Percentiles rank a stretch among this genome's conserved stretches.
These are phyloP conservation scores for Lophotriccus pileatus DNA, from an alignment of 2,797 vertebrate species.

Conservation along the genomic window DNA sequence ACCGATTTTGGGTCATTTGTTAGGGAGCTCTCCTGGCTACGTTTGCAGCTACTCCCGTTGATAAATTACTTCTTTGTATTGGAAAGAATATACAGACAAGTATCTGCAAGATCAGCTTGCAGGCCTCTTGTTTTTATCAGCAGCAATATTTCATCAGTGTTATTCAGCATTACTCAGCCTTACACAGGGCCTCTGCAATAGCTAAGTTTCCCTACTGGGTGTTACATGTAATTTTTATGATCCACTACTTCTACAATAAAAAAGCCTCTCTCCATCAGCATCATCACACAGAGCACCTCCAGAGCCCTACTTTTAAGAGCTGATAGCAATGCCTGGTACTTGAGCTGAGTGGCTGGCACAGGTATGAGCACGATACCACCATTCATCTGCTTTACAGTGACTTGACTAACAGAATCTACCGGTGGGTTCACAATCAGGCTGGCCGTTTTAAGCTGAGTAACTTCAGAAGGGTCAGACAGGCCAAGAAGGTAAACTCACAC, in stretches of 20 bases:
- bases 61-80: not conserved
- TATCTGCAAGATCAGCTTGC: not conserved
- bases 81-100: not conserved
- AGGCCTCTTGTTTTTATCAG: not conserved
- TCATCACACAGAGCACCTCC: not conserved
- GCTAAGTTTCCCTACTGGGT: not conserved
- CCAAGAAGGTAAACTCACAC: not conserved
- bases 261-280: not conserved
- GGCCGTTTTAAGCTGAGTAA: not conserved
- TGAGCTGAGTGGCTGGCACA: not conserved
- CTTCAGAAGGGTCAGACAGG: not conserved
- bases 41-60: not conserved
- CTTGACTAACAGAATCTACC: not conserved
- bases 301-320: not conserved
- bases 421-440: fast-evolving
- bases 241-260: not conserved
- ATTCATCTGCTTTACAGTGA: not conserved
- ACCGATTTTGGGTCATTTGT: fast-evolving
- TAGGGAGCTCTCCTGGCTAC: not conserved
- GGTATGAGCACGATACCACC: not conserved
- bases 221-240: not conserved
- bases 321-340: not conserved
- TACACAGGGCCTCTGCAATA: not conserved
- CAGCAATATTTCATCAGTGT: not conserved
- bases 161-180: not conserved